These are phyloP conservation scores for Ceratina japonica DNA, from an alignment of 1,140 invertebrate species.

Conservation along the genomic window DNA sequence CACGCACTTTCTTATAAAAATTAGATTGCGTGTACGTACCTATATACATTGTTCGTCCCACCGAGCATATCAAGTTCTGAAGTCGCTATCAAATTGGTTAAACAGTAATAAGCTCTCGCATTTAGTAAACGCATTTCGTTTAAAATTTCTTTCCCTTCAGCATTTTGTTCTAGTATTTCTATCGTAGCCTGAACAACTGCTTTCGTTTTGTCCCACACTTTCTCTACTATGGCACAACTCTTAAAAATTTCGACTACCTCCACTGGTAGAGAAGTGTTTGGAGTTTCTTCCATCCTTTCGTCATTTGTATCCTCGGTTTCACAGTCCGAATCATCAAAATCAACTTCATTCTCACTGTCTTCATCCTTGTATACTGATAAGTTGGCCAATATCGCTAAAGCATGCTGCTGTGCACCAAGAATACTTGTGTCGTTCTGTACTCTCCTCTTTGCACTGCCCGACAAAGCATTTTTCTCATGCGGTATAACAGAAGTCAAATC, in stretches of 20 bases:
- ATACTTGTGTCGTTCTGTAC: slow-evolving; percentile 79
- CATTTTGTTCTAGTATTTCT: slow-evolving; percentile 78
- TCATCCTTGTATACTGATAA: slow-evolving; percentile 82
- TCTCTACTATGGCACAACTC: slow-evolving; percentile 79
- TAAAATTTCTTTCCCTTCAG: slow-evolving; percentile 76
- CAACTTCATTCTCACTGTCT: slow-evolving; percentile 63
- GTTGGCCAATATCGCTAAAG: slow-evolving; percentile 86
- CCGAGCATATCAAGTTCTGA: slow-evolving; percentile 82
- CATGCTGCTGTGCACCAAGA: slow-evolving; percentile 83
- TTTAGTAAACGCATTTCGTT: slow-evolving; percentile 79
- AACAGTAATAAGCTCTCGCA: slow-evolving; percentile 82
- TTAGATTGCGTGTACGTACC: slow-evolving; percentile 53
- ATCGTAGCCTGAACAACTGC: slow-evolving; percentile 78
- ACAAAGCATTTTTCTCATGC: slow-evolving; percentile 65
- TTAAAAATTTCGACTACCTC: slow-evolving; percentile 80
- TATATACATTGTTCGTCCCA: slow-evolving; percentile 79
- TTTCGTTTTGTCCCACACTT: slow-evolving; percentile 80
- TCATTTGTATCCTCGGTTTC: slow-evolving; percentile 74
- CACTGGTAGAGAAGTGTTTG: slow-evolving; percentile 64
- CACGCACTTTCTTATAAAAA: no score
- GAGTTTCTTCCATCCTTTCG: slow-evolving; percentile 69
- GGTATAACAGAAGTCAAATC: slow-evolving; percentile 59
- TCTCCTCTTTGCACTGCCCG: slow-evolving; percentile 69
- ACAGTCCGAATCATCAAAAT: slow-evolving; percentile 74
- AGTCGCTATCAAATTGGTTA: slow-evolving; percentile 84